A percentile compares a stretch with the other conserved stretches of the same genome.
Evolutionary conservation across 2,888 invertebrate genomes (phyloP).

Genomic region (Hemistola chrysoprasaria): DNA sequence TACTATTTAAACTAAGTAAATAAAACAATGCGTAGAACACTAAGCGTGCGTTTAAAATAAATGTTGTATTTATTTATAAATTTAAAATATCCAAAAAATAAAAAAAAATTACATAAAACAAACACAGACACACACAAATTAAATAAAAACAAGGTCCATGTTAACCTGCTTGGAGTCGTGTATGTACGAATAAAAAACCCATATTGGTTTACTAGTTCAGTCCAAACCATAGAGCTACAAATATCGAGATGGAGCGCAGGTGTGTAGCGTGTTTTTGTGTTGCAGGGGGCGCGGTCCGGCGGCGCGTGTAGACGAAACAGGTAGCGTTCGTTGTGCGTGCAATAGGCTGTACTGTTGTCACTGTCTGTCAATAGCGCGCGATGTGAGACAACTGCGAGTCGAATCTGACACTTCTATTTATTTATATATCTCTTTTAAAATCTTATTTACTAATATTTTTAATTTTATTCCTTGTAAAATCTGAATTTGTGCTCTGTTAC

Average conservation of each 20-base stretch:
- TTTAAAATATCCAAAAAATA: too few species aligned
- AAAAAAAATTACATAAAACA: too few species aligned
- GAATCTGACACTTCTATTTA: slow-evolving; percentile 44
- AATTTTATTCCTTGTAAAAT: not conserved
- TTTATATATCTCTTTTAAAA: slow-evolving; percentile 20
- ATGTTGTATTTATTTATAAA: too few species aligned
- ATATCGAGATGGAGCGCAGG: slow-evolving; percentile 53
- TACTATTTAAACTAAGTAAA: too few species aligned
- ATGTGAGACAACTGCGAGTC: slow-evolving; percentile 71
- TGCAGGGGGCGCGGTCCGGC: slow-evolving; percentile 75
- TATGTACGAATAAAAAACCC: too few species aligned
- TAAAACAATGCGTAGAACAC: too few species aligned
- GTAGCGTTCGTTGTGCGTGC: slow-evolving; percentile 83
- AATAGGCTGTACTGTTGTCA: slow-evolving; percentile 81
- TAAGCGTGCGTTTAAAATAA: too few species aligned
- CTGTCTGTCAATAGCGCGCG: slow-evolving; percentile 78
- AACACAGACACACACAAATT: too few species aligned
- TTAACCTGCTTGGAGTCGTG: too few species aligned
- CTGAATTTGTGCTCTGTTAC: slow-evolving; percentile 1
- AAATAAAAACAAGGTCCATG: too few species aligned
- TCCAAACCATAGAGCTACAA: slow-evolving; percentile 10
- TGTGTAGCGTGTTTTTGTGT: slow-evolving; percentile 81
- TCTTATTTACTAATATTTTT: not conserved
- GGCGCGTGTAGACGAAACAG: slow-evolving; percentile 76
- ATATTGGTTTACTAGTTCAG: too few species aligned